Base-by-base conservation (phyloP, 2,797 vertebrate genomes). In the Sebastes steindachneri region DNA sequence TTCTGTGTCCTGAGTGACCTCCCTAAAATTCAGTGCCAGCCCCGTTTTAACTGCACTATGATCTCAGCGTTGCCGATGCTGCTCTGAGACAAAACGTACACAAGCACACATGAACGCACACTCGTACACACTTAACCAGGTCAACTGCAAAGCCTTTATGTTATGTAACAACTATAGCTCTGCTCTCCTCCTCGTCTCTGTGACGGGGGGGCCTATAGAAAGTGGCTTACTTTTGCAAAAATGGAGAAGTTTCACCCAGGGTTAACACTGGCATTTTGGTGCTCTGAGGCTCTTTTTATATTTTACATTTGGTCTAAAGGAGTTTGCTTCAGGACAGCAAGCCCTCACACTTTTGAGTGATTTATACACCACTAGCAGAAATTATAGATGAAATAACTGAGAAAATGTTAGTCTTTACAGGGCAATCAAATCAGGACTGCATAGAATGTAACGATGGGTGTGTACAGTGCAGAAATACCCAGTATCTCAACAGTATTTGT, bases 91-190 rank as follows among this genome's bases (percentile, higher is more conserved):
- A 51, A 85, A 70, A 82, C 53, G 45, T 55, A 79, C 64, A 64
- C 17, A 82, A 48, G 45, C 55, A 77, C 60, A 71, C 33, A 72
- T 23, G 58, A 63, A 45, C 3, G 0, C 59, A 67, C 65, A 29
- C 55, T n/a, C 45, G 15, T 23, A 86, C 60, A 84, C 83, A 82
- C 63, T 69, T 58, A 90, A 81, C 58, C 73, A 63, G 85, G 82
- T 88, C 88, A 88, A 76, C 72, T 51, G 70, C 71, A 59, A 75
- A 89, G 67, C 78, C 29, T 72, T 76, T 29, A 55, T 54, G 78
- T 92, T 92, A 92, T 67, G 83, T 55, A 94, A 93, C 83, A 79
- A 35, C 81, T 73, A 70, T 26, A 79, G 62, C 66, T 78, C 73
- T 31, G 55, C 70, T 75, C 73, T 62, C 29, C 59, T 59, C 33